phyloP scores from a whole-genome alignment of 2,888 invertebrate species.

The Diaperis boleti region DNA sequence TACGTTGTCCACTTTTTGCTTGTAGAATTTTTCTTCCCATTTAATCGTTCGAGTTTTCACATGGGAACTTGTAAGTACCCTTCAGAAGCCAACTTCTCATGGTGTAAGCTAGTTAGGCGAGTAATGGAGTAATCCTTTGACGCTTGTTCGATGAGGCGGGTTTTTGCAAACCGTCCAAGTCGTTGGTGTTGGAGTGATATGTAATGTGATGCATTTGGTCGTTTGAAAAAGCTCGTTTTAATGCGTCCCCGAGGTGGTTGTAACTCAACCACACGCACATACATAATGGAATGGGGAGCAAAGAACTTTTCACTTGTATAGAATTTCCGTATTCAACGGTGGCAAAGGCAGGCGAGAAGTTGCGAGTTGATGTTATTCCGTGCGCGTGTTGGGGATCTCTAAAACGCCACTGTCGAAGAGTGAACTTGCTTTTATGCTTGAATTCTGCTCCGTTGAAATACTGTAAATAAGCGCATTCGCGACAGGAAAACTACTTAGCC shows the following conservation, averaged over 20 bases:
- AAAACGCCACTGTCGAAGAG: constrained; percentile 47
- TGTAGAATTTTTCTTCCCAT: no score
- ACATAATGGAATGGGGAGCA: constrained; percentile 51
- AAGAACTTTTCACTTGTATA: constrained; percentile 53
- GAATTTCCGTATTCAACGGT: constrained; percentile 55
- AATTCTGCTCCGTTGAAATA: constrained; percentile 43
- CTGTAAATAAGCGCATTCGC: constrained; percentile 44
- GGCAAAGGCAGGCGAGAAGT: constrained; percentile 52
- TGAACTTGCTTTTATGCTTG: constrained; percentile 43
- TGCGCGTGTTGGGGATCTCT: constrained; percentile 51
- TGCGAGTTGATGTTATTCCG: constrained; percentile 53
- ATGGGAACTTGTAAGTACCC: no score
- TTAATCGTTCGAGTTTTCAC: no score
- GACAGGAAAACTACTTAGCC: constrained; percentile 42
- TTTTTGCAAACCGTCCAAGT: not conserved
- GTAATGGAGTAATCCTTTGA: no score
- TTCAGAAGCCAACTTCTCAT: no score
- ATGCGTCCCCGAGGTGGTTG: constrained; percentile 33
- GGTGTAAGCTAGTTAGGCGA: no score
- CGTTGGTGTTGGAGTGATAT: not conserved
- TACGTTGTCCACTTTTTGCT: no score
- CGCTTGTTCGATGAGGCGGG: no score
- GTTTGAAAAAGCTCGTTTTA: not conserved
- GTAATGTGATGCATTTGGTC: no score
- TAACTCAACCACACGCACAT: constrained; percentile 47